Percentiles rank a stretch among this genome's conserved stretches.
Evolutionary conservation across 64 coral and sea anemone species (phyloP).

Genomic region (Montipora capricornis): DNA sequence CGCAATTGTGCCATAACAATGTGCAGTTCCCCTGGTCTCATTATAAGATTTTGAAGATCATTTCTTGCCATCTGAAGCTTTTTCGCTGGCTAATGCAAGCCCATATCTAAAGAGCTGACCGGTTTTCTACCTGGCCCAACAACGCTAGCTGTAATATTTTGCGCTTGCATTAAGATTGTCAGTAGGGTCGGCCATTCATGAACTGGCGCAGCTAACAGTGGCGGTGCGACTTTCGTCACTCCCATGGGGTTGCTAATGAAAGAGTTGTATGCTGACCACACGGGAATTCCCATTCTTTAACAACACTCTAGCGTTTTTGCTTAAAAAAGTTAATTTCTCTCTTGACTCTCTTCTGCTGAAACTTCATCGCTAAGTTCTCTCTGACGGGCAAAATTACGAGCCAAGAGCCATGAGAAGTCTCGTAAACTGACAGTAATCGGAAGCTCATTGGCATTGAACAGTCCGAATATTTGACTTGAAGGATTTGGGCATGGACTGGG

Average conservation of each 20-base stretch:
- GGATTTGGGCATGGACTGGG: constrained; percentile 22
- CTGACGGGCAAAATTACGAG: neutral
- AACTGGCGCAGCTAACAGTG: neutral
- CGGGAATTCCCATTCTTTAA: neutral
- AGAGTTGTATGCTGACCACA: neutral
- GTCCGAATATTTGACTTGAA: neutral
- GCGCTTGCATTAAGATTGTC: neutral
- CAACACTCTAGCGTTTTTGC: neutral
- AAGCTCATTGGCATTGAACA: neutral
- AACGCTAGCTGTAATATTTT: neutral
- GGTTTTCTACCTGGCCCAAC: constrained; percentile 2
- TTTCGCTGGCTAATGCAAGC: constrained; percentile 11
- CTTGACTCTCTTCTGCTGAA: neutral
- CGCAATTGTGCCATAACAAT: constrained; percentile 23
- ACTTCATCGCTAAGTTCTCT: neutral
- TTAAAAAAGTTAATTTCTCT: neutral
- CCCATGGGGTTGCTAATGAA: neutral
- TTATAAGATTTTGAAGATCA: neutral
- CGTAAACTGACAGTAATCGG: neutral
- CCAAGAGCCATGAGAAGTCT: constrained; percentile 25
- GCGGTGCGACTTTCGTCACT: neutral
- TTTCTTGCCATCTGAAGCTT: constrained; percentile 16
- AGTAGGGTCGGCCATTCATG: neutral
- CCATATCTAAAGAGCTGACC: neutral
- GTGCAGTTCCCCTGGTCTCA: neutral